A percentile compares a stretch with the other conserved stretches of the same genome.
Conservation (phyloP, 2,797 vertebrate genomes). For the Sebastes kiyomatsui region DNA sequence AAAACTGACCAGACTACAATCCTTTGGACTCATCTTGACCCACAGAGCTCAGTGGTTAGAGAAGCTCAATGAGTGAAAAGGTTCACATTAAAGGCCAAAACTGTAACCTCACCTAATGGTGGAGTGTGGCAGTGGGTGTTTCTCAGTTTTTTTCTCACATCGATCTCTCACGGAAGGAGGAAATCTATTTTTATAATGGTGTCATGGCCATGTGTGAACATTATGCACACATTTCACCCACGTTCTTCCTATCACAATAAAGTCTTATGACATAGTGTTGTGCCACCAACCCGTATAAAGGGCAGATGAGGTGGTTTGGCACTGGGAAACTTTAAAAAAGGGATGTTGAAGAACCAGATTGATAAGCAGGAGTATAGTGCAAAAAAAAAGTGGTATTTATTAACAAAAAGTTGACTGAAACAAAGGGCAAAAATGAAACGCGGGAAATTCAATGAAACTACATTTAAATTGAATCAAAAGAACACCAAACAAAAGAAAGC, state of each 20-base stretch:
- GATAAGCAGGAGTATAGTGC: too few species aligned
- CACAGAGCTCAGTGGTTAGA: neutral
- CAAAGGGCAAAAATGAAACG: too few species aligned
- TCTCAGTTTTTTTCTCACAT: neutral
- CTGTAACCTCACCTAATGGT: neutral
- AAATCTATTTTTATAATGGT: conserved; percentile 29
- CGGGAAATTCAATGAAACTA: too few species aligned
- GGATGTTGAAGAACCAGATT: too few species aligned
- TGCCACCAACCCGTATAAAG: too few species aligned
- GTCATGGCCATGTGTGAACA: neutral
- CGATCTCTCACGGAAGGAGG: neutral
- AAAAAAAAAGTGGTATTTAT: too few species aligned
- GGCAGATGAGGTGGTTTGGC: too few species aligned
- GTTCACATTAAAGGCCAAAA: neutral
- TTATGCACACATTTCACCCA: neutral
- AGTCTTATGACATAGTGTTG: too few species aligned
- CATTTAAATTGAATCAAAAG: too few species aligned
- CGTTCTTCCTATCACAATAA: neutral
- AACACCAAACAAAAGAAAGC: too few species aligned
- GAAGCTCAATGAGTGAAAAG: neutral
- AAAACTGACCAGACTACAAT: neutral
- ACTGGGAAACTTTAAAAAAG: too few species aligned
- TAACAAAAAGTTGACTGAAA: too few species aligned
- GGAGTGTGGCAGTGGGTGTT: neutral
- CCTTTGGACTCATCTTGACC: neutral